These are phyloP conservation scores for Lepilemur ruficaudatus DNA, from an alignment of 2,797 vertebrate genomes.

Conservation along the genomic window DNA sequence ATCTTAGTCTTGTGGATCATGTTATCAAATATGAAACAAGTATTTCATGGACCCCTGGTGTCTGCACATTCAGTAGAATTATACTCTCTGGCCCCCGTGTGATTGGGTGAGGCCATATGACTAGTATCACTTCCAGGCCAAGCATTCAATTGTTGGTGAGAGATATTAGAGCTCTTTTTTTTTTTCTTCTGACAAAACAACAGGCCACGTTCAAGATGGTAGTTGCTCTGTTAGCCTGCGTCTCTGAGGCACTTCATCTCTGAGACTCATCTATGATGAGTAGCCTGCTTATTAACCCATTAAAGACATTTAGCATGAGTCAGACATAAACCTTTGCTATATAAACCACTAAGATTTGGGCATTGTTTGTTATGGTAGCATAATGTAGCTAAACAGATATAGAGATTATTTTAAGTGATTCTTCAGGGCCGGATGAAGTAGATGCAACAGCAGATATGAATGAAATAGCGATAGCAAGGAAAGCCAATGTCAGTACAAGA, in stretches of 20 bases:
- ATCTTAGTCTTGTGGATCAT: not conserved
- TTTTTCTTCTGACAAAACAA: not conserved
- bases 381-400: not conserved
- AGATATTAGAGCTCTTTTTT: not conserved
- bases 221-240: not conserved
- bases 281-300: not conserved
- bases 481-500: not conserved
- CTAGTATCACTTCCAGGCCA: not conserved
- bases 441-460: not conserved
- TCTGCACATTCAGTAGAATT: not conserved
- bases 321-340: not conserved
- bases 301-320: not conserved
- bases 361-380: not conserved
- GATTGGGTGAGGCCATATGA: not conserved
- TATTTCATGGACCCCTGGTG: not conserved
- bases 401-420: not conserved
- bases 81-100: not conserved
- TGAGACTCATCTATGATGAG: not conserved
- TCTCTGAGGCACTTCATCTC: not conserved
- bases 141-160: not conserved
- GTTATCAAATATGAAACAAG: not conserved
- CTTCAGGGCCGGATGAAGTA: not conserved
- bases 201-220: not conserved
- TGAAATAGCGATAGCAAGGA: not conserved
- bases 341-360: not conserved